Evolutionary conservation across 2,113 vertebrate genomes (phyloP), one percentile per base, ranked within the genome.

Genomic region (Odontesthes bonariensis): DNA sequence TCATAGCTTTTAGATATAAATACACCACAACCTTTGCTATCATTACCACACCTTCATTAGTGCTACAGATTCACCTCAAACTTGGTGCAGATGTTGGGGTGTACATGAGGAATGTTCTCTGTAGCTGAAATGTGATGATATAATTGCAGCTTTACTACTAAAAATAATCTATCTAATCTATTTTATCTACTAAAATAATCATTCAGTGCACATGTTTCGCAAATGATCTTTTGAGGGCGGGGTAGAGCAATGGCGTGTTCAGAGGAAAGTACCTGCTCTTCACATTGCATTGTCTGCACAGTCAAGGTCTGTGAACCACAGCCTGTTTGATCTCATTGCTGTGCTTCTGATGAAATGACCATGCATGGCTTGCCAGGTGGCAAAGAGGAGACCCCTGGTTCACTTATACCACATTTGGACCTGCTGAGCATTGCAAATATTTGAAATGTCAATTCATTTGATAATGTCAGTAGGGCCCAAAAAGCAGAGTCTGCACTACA

Each of bases 361-460:
- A 95, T 93, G 95, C 94, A 94, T 93, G 94, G 81, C 93, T 95
- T 92, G 92, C 93, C 92, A 90, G 88, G 92, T 76, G 77, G 93
- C 70, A 35, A 60, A 12, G 16, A 72, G 65, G 62, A 68, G 89
- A 83, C 84, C 82, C 83, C 56, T 62, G 84, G 88, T 94, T 95
- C 95, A 94, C 94, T 94, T 95, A 94, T 88, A 81, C 85, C 92
- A 94, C 94, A 95, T 95, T 94, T 94, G 91, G 91, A 93, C 91
- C 93, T 84, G 92, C 95, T 95, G 96, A 96, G 95, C 92, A 94
- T 93, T 87, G 92, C 95, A 96, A 96, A 96, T 95, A 96, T 96
- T 96, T 96, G 94, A 97, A 97, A 97, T 97, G 96, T 96, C 96
- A 97, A 91, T 96, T 94, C 85, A 90, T 94, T 95, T 96, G 94